These are phyloP conservation scores for Sebastes kiyomatsui DNA, from an alignment of 2,797 vertebrate genomes.

Conservation along the genomic window DNA sequence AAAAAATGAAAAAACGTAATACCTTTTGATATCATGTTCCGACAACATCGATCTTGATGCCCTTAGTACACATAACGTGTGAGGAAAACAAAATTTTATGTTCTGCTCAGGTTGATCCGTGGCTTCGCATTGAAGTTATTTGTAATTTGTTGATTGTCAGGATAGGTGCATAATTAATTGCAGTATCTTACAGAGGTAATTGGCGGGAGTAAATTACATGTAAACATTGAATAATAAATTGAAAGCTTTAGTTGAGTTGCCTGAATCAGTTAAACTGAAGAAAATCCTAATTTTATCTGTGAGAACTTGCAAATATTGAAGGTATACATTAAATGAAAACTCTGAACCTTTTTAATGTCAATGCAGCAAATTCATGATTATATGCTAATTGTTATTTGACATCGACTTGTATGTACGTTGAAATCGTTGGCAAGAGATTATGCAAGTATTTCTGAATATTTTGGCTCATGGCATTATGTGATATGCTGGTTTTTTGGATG, in stretches of 20 bases:
- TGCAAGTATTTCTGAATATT: background rate
- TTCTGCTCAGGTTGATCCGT: background rate
- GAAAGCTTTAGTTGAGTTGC: background rate
- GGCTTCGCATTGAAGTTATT: background rate
- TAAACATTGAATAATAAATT: background rate
- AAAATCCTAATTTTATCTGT: background rate
- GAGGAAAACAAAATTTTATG: background rate
- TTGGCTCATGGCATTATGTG: background rate
- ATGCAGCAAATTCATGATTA: background rate
- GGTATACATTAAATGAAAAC: background rate
- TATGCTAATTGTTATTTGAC: background rate
- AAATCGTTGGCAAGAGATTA: background rate
- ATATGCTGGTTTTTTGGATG: constrained; percentile 22
- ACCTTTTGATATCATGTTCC: constrained; percentile 7
- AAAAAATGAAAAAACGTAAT: background rate
- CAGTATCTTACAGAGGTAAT: background rate
- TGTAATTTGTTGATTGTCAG: constrained; percentile 4
- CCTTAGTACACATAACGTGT: background rate
- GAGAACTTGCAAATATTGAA: background rate
- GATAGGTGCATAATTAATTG: background rate
- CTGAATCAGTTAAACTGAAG: background rate
- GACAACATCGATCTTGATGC: constrained; percentile 8
- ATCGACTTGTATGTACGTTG: background rate
- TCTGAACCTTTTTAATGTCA: background rate
- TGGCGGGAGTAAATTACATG: background rate